Base-by-base conservation (phyloP, 2,888 invertebrate species). In the Choristoneura rosaceana region DNA sequence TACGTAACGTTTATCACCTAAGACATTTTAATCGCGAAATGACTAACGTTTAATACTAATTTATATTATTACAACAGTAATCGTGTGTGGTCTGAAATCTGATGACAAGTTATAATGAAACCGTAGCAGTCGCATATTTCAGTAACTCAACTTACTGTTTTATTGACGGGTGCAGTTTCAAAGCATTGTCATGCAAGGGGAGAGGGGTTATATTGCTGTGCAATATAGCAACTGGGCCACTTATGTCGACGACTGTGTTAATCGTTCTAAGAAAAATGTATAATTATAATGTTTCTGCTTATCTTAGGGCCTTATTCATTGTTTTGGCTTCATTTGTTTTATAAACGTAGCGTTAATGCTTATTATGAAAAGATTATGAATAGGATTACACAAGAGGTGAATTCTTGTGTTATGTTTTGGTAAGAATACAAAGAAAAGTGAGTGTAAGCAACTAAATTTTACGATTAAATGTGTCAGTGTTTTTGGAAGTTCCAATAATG, bases 61-160 rank as follows among this genome's bases (percentile, higher is more conserved):
- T 1, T 15, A 12, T 64, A 58, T 45, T 12, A 55, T 63, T 69
- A 55, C 62, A 66, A 52, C 15, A 50, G n/a, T 60, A 61, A 60
- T 60, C 59, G 64, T 70, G 70, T 70, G 70, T 65, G 70, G 70
- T 70, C 58, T 50, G 58, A 64, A 64, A 64, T 65, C 70, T 50
- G 65, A 70, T 70, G 59, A 64, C 64, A 50, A 38, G 10, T n/a
- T 52, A 43, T 33, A 47, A 65, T 47, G 59, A 60, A 70, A 70
- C 50, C 41, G 15, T 65, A 25, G 15, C 69, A 10, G 14, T 60
- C 34, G 8, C 34, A 7, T 8, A n/a, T 1, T n/a, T n/a, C 2
- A 60, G 8, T 60, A 38, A 60, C 17, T 34, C 38, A 38, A 60
- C 59, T 60, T 52, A 9, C 8, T 14, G 3, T 0, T 10, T 50